Base-by-base conservation (phyloP, 2,797 vertebrate genomes). In the Podarcis lilfordi region DNA sequence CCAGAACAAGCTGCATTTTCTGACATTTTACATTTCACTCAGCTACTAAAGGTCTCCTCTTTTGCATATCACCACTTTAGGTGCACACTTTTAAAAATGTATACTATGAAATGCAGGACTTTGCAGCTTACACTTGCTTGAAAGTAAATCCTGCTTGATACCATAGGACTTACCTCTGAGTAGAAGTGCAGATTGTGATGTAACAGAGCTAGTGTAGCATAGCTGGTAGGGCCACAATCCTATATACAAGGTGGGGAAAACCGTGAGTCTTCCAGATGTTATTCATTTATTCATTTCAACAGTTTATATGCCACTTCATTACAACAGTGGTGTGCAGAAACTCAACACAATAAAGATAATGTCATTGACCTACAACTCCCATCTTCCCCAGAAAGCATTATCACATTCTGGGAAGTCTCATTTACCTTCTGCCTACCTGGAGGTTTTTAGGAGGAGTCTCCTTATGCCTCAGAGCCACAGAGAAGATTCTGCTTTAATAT, bases 401-500 rank as follows among this genome's bases (percentile, higher is more conserved):
- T 35, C 11, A 43, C 29, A 64, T 87, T 43, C 4, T 87, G 27
- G 0, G 15, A 11, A 5, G 4, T 40, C 5, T 8, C 37, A 23
- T 40, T 43, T 3, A 9, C 40, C 4, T 40, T 21, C 3, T 11
- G 17, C 32, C 35, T n/a, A 1, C 2, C 4, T 61, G 19, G 13
- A 2, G 1, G 29, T 66, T 45, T 75, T 37, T 64, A 66, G 13
- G 21, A 11, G 71, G 64, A 8, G 29, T 21, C 45, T 32, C 9
- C 27, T 7, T 29, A 15, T 1, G 0, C 3, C 29, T 17, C 2
- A 50, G 6, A 50, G 3, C 61, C 21, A 68, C 3, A 4, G 11
- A 29, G 19, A 29, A 76, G 10, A 8, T 25, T 19, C 4, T n/a
- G 1, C 8, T 50, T 35, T 11, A 86, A 43, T 32, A 15, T 7